Conservation (phyloP, 2,113 vertebrate genomes). For the Ifrita kowaldi region DNA sequence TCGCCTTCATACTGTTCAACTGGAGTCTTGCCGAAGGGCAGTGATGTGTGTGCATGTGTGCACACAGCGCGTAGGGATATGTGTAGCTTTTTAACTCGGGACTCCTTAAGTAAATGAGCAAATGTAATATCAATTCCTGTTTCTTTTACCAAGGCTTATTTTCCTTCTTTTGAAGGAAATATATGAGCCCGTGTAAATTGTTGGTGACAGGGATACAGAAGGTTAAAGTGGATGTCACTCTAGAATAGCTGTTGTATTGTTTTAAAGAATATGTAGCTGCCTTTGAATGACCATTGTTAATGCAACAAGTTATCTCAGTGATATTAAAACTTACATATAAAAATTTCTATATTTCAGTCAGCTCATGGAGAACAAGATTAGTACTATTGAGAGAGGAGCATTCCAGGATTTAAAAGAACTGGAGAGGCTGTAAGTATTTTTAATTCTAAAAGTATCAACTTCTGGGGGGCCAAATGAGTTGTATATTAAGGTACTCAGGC, state of each 20-base stretch:
- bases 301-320: not conserved
- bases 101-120: not conserved
- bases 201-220: not conserved
- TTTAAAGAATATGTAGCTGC: not conserved
- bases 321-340: constrained; percentile 3
- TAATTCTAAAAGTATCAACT: not conserved
- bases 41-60: not conserved
- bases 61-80: not conserved
- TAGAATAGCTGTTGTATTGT: not conserved
- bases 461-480: not conserved
- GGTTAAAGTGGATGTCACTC: not conserved
- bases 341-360: constrained; percentile 82
- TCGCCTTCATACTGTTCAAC: rapidly evolving
- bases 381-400: constrained; percentile 91
- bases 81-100: not conserved
- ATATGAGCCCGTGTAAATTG: not conserved
- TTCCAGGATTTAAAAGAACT: constrained; percentile 98
- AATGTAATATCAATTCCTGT: not conserved
- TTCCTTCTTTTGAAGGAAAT: not conserved
- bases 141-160: not conserved
- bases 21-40: not conserved
- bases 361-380: constrained; percentile 99
- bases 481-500: not conserved
- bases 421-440: constrained; percentile 93
- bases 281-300: constrained; percentile 17